Conservation (phyloP, 2,797 vertebrate genomes). For the Gymnoscopelus microlampas region DNA sequence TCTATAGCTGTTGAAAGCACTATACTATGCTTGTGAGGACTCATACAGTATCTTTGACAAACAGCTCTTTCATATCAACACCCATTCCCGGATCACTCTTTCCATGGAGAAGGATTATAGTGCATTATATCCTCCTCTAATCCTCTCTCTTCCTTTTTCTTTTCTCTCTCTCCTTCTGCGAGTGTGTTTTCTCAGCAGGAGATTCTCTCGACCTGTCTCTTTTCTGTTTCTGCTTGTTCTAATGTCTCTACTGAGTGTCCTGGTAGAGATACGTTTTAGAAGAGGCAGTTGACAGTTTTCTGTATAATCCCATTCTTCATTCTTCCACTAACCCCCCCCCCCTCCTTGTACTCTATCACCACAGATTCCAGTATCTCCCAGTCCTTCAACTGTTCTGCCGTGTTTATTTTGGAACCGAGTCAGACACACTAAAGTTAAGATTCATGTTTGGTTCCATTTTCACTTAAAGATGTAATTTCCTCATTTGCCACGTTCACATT, state of each 20-base stretch:
- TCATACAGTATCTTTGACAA: constrained; percentile 47
- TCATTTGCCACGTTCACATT: background rate
- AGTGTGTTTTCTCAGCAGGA: constrained; percentile 5
- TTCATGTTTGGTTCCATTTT: constrained; percentile 17
- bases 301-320: constrained; percentile 39
- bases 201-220: background rate
- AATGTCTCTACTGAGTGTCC: constrained; percentile 13
- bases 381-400: background rate
- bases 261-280: constrained; percentile 41
- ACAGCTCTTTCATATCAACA: constrained; percentile 42
- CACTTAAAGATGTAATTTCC: background rate
- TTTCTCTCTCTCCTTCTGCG: constrained; percentile 8
- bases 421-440: constrained; percentile 6
- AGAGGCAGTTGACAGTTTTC: constrained; percentile 22
- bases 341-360: constrained; percentile 14
- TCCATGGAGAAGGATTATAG: constrained; percentile 54
- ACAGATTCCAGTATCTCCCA: constrained; percentile 37
- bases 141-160: constrained; percentile 31
- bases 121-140: constrained; percentile 57
- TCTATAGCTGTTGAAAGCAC: constrained; percentile 9
- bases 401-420: constrained; percentile 15
- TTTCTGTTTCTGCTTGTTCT: constrained; percentile 9
- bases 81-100: constrained; percentile 41
- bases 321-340: background rate
- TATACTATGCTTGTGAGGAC: constrained; percentile 21